Evolutionary conservation across 2,888 invertebrate genomes (phyloP).

Genomic region (Amphipyra berbera): DNA sequence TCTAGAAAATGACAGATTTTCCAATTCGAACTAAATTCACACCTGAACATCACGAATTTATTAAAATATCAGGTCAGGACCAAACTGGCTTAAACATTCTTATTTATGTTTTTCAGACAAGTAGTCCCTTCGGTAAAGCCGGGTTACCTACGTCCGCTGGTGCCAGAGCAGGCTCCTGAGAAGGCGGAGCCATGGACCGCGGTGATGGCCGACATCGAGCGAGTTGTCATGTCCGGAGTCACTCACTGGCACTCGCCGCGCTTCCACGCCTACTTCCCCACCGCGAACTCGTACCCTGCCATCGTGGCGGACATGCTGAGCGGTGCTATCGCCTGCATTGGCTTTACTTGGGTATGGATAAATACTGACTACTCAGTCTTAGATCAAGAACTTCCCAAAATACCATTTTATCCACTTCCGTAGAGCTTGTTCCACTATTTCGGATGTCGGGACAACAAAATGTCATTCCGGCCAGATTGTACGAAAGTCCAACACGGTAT

Average conservation of each 20-base stretch:
- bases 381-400: no score
- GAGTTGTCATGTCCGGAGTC: conserved; percentile 99
- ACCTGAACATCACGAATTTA: background rate
- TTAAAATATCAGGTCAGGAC: background rate
- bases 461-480: no score
- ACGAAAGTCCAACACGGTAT: no score
- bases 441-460: no score
- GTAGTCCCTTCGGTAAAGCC: conserved; percentile 98
- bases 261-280: conserved; percentile 98
- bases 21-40: background rate
- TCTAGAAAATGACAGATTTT: no score
- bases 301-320: conserved; percentile 98
- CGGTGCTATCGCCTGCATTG: conserved; percentile 98
- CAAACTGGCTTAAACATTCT: background rate
- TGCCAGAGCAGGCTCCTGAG: conserved; percentile 96
- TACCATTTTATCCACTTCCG: no score
- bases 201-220: conserved; percentile 97
- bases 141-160: conserved; percentile 96
- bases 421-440: no score
- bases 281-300: conserved; percentile 97
- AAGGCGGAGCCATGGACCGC: conserved; percentile 97
- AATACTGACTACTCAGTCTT: background rate
- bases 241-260: conserved; percentile 99
- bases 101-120: conserved; percentile 85
- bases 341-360: conserved; percentile 96